Evolutionary conservation across 2,113 vertebrate species (phyloP).

Genomic region (Nansenia antarctica): DNA sequence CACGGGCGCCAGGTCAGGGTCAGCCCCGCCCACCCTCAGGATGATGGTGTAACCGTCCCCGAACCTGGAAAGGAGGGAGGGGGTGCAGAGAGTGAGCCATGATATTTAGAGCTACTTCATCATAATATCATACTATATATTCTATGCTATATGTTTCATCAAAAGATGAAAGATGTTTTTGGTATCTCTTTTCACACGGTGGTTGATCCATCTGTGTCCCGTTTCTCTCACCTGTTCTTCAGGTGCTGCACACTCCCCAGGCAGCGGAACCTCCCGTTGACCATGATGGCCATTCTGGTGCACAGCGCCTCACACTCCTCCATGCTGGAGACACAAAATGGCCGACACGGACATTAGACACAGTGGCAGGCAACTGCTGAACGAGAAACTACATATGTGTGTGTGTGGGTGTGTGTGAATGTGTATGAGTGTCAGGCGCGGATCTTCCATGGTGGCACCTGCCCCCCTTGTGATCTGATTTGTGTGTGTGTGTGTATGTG

Average conservation of each 20-base stretch:
- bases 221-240: conserved; percentile 87
- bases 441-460: too few relatives aligned
- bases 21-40: conserved; percentile 86
- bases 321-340: conserved; percentile 81
- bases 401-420: too few relatives aligned
- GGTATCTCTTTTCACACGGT: too few relatives aligned
- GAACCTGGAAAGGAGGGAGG: conserved; percentile 75
- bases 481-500: too few relatives aligned
- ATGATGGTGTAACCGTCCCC: conserved; percentile 98
- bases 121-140: too few relatives aligned
- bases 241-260: conserved; percentile 97
- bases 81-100: not conserved
- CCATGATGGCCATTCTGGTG: conserved; percentile 98
- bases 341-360: not conserved
- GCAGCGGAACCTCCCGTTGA: conserved; percentile 94
- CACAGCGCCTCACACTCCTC: conserved; percentile 98
- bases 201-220: too few relatives aligned
- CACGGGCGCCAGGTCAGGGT: conserved; percentile 87
- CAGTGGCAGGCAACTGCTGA: not conserved
- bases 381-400: not conserved
- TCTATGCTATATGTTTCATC: too few relatives aligned
- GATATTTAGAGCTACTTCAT: too few relatives aligned
- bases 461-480: too few relatives aligned
- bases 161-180: too few relatives aligned
- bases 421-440: too few relatives aligned